These are phyloP conservation scores for Volucella zonaria DNA, from an alignment of 2,888 invertebrate genomes.

Conservation along the genomic window DNA sequence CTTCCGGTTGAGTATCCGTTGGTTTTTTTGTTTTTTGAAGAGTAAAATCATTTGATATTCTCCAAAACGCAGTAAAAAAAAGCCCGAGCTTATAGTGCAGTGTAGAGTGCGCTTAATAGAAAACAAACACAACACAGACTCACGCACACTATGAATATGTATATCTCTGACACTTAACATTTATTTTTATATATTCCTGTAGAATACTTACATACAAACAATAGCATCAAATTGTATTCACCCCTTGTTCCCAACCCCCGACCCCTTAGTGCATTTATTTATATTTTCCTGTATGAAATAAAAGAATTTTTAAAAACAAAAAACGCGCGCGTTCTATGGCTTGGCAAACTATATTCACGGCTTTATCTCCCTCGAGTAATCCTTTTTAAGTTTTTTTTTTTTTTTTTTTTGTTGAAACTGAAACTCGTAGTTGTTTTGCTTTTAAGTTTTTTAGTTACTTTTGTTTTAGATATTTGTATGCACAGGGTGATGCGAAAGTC, in stretches of 20 bases:
- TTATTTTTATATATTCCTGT: slow-evolving; percentile 53
- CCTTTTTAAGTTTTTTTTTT: slow-evolving; percentile 34
- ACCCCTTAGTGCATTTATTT: slow-evolving; percentile 26
- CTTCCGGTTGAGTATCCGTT: slow-evolving; percentile 57
- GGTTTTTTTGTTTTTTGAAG: neutral
- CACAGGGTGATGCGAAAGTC: slow-evolving; percentile 32
- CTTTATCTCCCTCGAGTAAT: slow-evolving; percentile 32
- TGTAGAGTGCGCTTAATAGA: slow-evolving; percentile 26
- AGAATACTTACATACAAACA: slow-evolving; percentile 34
- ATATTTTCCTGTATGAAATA: slow-evolving; percentile 18
- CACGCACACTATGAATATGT: slow-evolving; percentile 25
- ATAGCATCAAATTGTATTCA: slow-evolving; percentile 60
- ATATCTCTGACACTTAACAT: slow-evolving; percentile 47
- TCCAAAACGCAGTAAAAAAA: slow-evolving; percentile 55
- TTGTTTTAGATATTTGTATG: neutral
- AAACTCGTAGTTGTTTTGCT: neutral
- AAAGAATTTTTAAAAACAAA: slow-evolving; percentile 23
- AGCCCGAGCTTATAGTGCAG: slow-evolving; percentile 35
- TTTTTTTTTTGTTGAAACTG: slow-evolving; percentile 8
- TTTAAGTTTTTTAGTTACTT: neutral
- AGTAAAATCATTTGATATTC: slow-evolving; percentile 61
- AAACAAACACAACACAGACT: slow-evolving; percentile 43
- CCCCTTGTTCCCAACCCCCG: slow-evolving; percentile 35
- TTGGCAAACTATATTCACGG: slow-evolving; percentile 33
- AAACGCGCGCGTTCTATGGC: slow-evolving; percentile 20